Evolutionary conservation across 2,113 vertebrate genomes (phyloP).

Genomic region (Petaurus breviceps): DNA sequence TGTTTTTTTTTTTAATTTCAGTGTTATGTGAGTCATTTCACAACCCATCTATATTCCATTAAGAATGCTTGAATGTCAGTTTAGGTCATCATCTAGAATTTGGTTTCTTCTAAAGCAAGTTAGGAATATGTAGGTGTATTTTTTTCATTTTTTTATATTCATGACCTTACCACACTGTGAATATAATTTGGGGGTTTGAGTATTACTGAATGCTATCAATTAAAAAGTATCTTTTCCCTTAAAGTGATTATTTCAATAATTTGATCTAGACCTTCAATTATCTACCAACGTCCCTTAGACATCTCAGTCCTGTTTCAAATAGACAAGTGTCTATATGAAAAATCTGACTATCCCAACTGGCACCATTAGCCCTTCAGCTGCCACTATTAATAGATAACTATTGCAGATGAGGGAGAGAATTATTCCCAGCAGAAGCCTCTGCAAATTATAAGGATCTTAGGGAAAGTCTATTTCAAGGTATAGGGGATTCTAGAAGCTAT

Average conservation of each 20-base stretch:
- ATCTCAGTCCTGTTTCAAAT: not conserved
- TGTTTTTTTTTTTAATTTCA: not conserved
- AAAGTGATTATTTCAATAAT: not conserved
- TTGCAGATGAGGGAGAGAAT: not conserved
- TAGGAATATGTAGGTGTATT: not conserved
- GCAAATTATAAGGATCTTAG: not conserved
- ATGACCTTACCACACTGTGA: not conserved
- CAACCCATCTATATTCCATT: not conserved
- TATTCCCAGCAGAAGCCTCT: not conserved
- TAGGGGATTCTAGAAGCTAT: not conserved
- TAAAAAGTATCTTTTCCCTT: not conserved
- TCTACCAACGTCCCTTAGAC: not conserved
- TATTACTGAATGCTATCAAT: not conserved
- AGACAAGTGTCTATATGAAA: no score
- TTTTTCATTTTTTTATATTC: not conserved
- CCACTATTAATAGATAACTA: not conserved
- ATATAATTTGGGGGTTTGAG: not conserved
- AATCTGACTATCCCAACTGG: not conserved
- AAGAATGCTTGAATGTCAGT: not conserved
- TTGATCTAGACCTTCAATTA: not conserved
- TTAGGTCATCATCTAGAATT: not conserved
- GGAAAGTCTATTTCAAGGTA: not conserved
- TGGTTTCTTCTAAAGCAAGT: not conserved
- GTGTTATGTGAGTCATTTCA: not conserved
- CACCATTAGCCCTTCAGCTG: not conserved